A percentile compares a stretch with the other conserved stretches of the same genome.
These are phyloP conservation scores for Cheilosia pagana DNA, from an alignment of 2,888 invertebrate genomes.

Conservation along the genomic window DNA sequence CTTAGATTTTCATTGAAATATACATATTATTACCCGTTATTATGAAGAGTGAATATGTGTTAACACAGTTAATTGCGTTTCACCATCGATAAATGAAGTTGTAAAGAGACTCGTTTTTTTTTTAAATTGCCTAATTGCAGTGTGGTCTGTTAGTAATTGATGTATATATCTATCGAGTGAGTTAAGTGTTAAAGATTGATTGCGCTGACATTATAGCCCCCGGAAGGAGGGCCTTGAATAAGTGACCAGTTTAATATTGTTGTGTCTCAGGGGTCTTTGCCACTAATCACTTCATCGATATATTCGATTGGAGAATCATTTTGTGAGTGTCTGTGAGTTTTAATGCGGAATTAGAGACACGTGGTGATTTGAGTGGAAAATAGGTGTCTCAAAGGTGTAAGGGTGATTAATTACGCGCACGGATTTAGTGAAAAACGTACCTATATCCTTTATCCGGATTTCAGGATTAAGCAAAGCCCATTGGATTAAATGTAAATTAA, in stretches of 20 bases:
- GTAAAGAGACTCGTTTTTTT: neutral
- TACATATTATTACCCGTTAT: neutral
- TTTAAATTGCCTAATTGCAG: neutral
- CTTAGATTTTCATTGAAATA: neutral
- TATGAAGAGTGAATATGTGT: neutral
- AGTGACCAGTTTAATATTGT: no score
- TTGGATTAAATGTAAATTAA: neutral
- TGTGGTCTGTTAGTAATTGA: neutral
- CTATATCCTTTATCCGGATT: neutral
- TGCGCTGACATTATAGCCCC: no score
- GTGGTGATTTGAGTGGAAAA: neutral
- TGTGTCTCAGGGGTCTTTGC: no score
- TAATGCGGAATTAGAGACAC: conserved; percentile 1
- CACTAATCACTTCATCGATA: no score
- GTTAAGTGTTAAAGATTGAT: neutral
- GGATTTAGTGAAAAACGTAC: neutral
- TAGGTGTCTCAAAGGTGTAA: no score
- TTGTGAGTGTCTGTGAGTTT: neutral
- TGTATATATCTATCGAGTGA: neutral
- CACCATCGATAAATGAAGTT: neutral
- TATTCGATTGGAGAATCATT: neutral
- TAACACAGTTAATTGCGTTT: neutral
- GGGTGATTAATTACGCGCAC: conserved; percentile 1
- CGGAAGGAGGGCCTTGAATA: no score
- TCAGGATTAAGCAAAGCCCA: neutral